A percentile compares a stretch with the other conserved stretches of the same genome.
phyloP scores from a whole-genome alignment of 2,113 vertebrate genomes.

The Craseonycteris thonglongyai region DNA sequence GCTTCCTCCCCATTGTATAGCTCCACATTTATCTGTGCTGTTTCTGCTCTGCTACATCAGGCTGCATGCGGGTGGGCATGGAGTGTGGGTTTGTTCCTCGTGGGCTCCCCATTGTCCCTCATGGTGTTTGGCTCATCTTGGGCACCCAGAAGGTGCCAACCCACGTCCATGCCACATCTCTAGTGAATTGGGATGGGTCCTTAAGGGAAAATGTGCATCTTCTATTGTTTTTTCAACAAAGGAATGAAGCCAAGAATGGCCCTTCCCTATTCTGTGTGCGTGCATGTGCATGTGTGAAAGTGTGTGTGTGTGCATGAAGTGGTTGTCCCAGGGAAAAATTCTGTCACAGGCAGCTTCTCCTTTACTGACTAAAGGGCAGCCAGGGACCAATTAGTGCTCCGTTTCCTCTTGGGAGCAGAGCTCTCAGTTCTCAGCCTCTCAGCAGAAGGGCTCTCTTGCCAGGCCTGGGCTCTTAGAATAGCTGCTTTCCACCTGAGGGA shows the following conservation, averaged over 20 bases:
- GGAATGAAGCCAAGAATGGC: background rate
- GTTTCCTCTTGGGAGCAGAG: background rate
- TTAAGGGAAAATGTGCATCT: background rate
- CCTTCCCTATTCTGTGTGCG: background rate
- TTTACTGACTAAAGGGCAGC: background rate
- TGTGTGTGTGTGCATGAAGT: too few relatives aligned
- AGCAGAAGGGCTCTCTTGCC: background rate
- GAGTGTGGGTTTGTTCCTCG: background rate
- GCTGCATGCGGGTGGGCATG: background rate
- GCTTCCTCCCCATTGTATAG: background rate
- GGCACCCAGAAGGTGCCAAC: background rate
- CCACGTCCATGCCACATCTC: background rate
- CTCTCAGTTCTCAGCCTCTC: background rate
- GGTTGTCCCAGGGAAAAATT: background rate
- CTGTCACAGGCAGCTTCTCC: background rate
- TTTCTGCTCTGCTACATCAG: background rate
- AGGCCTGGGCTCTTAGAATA: background rate
- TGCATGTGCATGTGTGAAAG: background rate
- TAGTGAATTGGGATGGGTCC: background rate
- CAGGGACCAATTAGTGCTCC: background rate
- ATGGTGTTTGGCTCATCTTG: accelerated
- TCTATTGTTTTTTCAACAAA: background rate
- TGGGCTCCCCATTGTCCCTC: too few relatives aligned
- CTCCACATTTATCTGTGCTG: background rate
- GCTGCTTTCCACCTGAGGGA: background rate